Evolutionary conservation across 1,140 invertebrate genomes (phyloP), one percentile per base, ranked within the genome.

Genomic region (Cydia strobilella): DNA sequence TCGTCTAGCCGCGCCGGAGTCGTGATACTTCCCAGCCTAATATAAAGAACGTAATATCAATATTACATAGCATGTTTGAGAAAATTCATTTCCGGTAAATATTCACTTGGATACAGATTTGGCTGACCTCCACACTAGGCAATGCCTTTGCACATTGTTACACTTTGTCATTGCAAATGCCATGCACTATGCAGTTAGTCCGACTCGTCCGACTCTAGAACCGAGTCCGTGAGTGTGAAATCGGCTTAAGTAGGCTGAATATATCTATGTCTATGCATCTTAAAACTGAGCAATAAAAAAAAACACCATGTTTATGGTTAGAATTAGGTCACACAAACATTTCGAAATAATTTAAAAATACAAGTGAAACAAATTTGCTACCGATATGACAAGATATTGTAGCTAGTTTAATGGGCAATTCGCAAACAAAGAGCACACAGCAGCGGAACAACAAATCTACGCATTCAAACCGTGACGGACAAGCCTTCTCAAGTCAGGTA

Each of bases 401-500:
- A 42, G 20, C 54, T 72, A 82, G 59, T 84, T 93, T 93, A 90
- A 93, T 93, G 91, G 91, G 91, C 89, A 93, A 93, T 85, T 83
- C 83, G 76, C 82, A 90, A 77, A 90, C 88, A 79, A 93, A 86
- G 79, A 87, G 74, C 73, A 82, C 73, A 82, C 81, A 87, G 73
- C 39, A 84, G 75, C 84, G 79, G 73, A 85, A 84, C 76, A 80
- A 84, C 69, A 89, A 88, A 80, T 82, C 82, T 74, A 74, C 84
- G 74, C 81, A 85, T 73, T 82, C 83, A 80, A 74, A 85, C 69
- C 83, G 87, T 72, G 87, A 91, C 81, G 82, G 84, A 69, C 87
- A 88, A 85, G 80, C 85, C 48, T 89, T 88, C 79, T 84, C 86
- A 63, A 93, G 90, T 86, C 91, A 93, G 89, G 90, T 93, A 93